These are phyloP conservation scores for Athene cunicularia DNA, from an alignment of 2,113 vertebrate genomes.

Conservation along the genomic window DNA sequence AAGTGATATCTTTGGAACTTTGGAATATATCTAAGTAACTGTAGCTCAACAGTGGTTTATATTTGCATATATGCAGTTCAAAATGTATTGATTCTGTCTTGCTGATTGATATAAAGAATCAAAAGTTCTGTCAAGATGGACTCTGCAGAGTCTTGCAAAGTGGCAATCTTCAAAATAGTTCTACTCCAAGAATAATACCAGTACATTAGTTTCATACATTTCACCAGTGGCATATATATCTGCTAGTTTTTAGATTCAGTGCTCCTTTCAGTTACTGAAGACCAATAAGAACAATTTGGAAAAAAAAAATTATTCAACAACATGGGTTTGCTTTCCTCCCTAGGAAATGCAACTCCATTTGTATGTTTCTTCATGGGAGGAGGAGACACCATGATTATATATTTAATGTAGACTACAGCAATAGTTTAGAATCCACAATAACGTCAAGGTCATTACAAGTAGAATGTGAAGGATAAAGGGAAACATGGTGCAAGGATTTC, in stretches of 20 bases:
- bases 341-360: slow-evolving; percentile 48
- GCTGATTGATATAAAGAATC: background rate
- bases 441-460: slow-evolving; percentile 73
- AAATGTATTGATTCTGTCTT: background rate
- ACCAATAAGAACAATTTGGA: slow-evolving; percentile 30
- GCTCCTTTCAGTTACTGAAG: slow-evolving; percentile 50
- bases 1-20: background rate
- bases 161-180: background rate
- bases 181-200: background rate
- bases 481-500: slow-evolving; percentile 22
- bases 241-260: slow-evolving; percentile 49
- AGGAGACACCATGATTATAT: slow-evolving; percentile 70
- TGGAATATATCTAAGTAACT: background rate
- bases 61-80: background rate
- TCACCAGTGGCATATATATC: slow-evolving; percentile 10
- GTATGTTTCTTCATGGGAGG: slow-evolving; percentile 55
- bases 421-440: slow-evolving; percentile 68
- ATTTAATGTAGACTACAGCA: slow-evolving; percentile 67
- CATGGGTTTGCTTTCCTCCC: slow-evolving; percentile 39
- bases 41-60: background rate
- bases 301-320: slow-evolving; percentile 56
- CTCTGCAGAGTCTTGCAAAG: background rate
- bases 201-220: slow-evolving; percentile 48
- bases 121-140: background rate
- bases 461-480: slow-evolving; percentile 57